Evolutionary conservation across 2,888 invertebrate species (phyloP).

Genomic region (Rhyacophila evoluta): DNA sequence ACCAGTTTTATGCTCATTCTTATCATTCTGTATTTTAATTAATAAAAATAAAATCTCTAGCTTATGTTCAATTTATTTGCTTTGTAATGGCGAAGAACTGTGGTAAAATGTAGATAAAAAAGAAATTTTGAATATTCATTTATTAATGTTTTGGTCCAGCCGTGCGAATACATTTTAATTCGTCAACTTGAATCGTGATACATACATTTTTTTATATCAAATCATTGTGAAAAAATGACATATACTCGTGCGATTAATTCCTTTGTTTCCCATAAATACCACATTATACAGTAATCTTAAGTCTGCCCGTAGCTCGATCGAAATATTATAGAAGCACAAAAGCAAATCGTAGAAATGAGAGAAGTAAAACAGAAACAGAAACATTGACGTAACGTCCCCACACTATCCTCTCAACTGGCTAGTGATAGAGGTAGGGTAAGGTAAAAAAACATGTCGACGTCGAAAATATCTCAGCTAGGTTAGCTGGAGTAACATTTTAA

Average conservation of each 20-base stretch:
- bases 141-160: too few relatives aligned
- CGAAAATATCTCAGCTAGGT: neutral
- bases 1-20: neutral
- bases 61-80: neutral
- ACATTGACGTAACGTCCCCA: neutral
- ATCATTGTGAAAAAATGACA: too few relatives aligned
- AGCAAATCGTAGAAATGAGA: neutral
- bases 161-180: too few relatives aligned
- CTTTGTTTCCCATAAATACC: neutral
- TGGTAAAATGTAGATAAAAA: too few relatives aligned
- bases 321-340: neutral
- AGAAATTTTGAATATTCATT: too few relatives aligned
- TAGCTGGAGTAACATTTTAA: neutral
- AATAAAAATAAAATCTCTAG: neutral
- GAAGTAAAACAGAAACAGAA: neutral
- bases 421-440: slow-evolving; percentile 2
- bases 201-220: neutral
- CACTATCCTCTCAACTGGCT: neutral
- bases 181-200: too few relatives aligned
- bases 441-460: slow-evolving; percentile 9
- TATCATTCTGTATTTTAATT: neutral
- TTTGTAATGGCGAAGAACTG: neutral
- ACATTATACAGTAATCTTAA: neutral
- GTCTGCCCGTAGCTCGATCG: neutral
- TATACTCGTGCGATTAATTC: too few relatives aligned